Evolutionary conservation across 2,888 invertebrate genomes (phyloP).

Genomic region (Agrotis segetum): DNA sequence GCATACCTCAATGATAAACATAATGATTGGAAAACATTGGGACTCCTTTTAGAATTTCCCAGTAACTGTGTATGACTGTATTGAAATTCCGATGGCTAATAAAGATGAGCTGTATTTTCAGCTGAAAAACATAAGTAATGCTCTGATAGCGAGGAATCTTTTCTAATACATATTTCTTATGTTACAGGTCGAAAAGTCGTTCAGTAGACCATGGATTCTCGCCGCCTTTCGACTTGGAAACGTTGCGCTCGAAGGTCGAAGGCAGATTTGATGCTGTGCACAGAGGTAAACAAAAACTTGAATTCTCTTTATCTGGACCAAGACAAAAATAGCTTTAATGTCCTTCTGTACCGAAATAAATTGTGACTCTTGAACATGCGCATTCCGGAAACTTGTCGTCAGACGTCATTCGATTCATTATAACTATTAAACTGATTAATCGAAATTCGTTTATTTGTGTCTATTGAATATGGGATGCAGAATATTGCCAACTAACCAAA

Average conservation of each 20-base stretch:
- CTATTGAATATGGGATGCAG: conserved; percentile 1
- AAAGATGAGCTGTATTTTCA: conserved; percentile 7
- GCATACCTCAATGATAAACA: conserved; percentile 31
- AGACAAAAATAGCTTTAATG: conserved; percentile 16
- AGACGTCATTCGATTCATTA: conserved; percentile 28
- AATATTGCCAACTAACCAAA: background rate
- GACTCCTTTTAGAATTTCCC: conserved; percentile 9
- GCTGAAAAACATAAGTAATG: background rate
- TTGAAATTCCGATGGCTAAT: background rate
- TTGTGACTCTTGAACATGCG: conserved; percentile 5
- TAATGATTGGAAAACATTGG: conserved; percentile 19
- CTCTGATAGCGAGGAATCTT: background rate
- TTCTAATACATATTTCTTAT: conserved; percentile 45
- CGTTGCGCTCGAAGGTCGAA: conserved; percentile 96
- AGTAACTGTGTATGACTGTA: conserved; percentile 1
- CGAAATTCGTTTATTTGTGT: conserved; percentile 12
- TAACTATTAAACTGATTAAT: conserved; percentile 15
- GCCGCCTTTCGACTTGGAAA: conserved; percentile 96
- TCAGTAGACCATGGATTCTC: conserved; percentile 97
- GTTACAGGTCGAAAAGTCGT: conserved; percentile 96
- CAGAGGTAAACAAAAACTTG: conserved; percentile 83
- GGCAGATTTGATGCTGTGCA: conserved; percentile 95
- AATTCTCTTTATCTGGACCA: conserved; percentile 19
- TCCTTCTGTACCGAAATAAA: conserved; percentile 29
- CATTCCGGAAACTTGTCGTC: conserved; percentile 21